A percentile compares a stretch with the other conserved stretches of the same genome.
These are phyloP conservation scores for Taurulus bubalis DNA, from an alignment of 2,113 vertebrate genomes.

Conservation along the genomic window DNA sequence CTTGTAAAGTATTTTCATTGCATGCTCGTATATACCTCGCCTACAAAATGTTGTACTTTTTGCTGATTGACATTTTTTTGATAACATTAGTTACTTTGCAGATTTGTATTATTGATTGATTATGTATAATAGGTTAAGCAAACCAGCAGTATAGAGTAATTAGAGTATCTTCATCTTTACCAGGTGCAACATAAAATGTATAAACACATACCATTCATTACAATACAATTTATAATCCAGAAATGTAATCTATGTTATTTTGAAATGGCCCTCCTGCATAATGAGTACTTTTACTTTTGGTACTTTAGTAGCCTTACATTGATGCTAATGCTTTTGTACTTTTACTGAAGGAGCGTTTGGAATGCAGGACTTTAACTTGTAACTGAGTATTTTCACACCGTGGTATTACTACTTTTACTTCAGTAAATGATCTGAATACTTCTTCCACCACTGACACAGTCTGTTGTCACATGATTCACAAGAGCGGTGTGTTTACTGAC, in stretches of 20 bases:
- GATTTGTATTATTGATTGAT: no score
- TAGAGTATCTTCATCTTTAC: neutral
- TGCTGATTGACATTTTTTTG: neutral
- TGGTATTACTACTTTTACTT: neutral
- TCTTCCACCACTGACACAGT: neutral
- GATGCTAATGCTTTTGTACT: no score
- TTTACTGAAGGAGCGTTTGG: no score
- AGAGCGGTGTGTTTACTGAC: neutral
- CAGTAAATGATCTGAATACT: neutral
- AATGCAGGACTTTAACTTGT: no score
- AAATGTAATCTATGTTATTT: no score
- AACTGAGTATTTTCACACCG: no score
- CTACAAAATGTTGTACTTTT: neutral
- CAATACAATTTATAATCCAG: neutral
- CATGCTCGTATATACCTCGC: neutral
- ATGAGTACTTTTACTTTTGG: no score
- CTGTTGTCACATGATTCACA: slow-evolving; percentile 26
- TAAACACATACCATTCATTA: neutral
- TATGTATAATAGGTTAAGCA: no score
- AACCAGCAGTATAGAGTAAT: no score
- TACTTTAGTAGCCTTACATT: neutral
- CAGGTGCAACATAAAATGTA: neutral
- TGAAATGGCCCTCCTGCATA: no score
- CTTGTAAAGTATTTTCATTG: neutral
- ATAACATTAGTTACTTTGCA: no score